Evolutionary conservation across 2,113 vertebrate genomes (phyloP), one percentile per base, ranked within the genome.

Genomic region (Ictidomys tridecemlineatus): DNA sequence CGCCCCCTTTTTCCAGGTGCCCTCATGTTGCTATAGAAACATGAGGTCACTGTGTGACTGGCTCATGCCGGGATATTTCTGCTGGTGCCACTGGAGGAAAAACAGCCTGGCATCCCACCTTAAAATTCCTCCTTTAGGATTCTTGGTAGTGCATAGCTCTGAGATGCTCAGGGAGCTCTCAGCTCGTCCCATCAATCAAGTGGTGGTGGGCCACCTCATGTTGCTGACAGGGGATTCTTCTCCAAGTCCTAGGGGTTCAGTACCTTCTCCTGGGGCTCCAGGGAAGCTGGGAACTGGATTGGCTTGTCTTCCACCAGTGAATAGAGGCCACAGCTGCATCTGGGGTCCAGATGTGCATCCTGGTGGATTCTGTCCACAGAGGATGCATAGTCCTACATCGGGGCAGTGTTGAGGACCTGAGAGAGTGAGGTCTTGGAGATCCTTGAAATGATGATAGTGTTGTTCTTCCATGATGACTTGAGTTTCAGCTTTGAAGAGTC

Each of bases 1-100:
- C 83, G 98, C 98, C 0, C 99, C 99, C 77, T 99, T 99, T 98
- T 98, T 99, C 96, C 98, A 99, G 0, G 98, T 85, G 83, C 99
- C 99, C 93, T 99, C 99, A 0, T 99, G 98, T 91, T 99, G 99
- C 98, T 99, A 99, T 96, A 99, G 98, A 98, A 99, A 99, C 83
- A 99, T 99, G 73, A 99, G 99, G 98, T 99, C 99, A 0, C 99
- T 99, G 98, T 99, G 99, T 0, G 99, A 99, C 96, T 99, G 99
- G 98, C 99, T 99, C 99, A 99, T 99, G 22, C 99, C 99, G 0
- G 99, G 99, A 51, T 99, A 99, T 97, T 99, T 99, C 98, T 99
- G 99, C 96, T 99, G 99, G 92, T 99, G 99, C 13, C 99, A 98
- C 74, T 99, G 99, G 8, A 99, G 99, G 98, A 99, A 99, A 98